phyloP scores from a whole-genome alignment of 1,140 invertebrate genomes.

The Hyles euphorbiae region DNA sequence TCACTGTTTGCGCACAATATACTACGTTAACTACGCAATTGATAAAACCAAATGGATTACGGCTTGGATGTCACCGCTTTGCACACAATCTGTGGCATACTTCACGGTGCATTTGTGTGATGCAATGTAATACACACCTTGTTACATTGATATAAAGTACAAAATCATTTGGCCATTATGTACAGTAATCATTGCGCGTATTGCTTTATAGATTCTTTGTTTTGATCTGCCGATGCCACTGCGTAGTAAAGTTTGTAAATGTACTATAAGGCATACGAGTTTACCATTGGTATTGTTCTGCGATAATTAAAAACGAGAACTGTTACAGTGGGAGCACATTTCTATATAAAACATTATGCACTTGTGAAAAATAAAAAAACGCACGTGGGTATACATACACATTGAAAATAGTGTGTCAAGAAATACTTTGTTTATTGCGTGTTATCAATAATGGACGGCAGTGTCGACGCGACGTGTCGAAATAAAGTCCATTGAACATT shows the following conservation, averaged over 20 bases:
- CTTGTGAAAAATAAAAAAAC: too few species aligned
- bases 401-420: constrained; percentile 1
- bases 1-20: constrained; percentile 23
- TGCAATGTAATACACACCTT: constrained; percentile 4
- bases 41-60: constrained; percentile 20
- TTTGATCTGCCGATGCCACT: constrained; percentile 37
- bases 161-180: not conserved
- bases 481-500: constrained; percentile 10
- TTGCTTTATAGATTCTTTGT: constrained; percentile 34
- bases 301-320: not conserved
- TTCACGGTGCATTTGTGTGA: constrained; percentile 9
- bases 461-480: constrained; percentile 4
- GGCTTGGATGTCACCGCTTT: constrained; percentile 18
- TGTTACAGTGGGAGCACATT: too few species aligned
- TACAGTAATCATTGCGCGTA: constrained; percentile 22
- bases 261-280: not conserved
- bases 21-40: constrained; percentile 16
- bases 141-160: not conserved
- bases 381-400: too few species aligned
- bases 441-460: constrained; percentile 5
- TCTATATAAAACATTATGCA: too few species aligned
- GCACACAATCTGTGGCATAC: constrained; percentile 24
- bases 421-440: constrained; percentile 5
- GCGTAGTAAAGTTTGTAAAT: constrained; percentile 32
- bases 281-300: not conserved